Percentiles rank a stretch among this genome's conserved stretches.
Evolutionary conservation across 37 sponge, comb jelly and placozoan species (phyloP).

Genomic region (Aphrocallistes beatrix): DNA sequence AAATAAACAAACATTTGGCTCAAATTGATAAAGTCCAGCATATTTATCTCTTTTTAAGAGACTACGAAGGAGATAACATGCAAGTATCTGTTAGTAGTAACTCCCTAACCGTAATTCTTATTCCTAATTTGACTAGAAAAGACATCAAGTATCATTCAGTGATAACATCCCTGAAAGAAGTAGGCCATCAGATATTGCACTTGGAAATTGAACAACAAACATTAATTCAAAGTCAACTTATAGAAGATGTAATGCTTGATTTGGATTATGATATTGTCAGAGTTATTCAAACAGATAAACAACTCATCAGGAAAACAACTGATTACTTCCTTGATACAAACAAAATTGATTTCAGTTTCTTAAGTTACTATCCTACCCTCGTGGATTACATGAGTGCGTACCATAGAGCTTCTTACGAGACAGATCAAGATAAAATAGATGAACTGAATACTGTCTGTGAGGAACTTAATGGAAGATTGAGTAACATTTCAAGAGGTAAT

Average conservation of each 20-base stretch:
- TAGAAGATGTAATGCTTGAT: background rate
- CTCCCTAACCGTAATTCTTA: too few species aligned
- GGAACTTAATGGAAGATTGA: background rate
- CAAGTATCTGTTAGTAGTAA: too few species aligned
- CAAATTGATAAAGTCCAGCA: too few species aligned
- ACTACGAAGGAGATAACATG: too few species aligned
- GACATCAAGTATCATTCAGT: background rate
- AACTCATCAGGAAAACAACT: background rate
- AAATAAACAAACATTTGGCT: too few species aligned
- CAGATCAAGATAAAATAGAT: background rate
- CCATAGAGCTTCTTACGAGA: background rate
- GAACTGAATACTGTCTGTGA: background rate
- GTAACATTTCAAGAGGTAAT: background rate
- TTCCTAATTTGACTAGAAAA: background rate
- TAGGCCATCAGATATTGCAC: background rate
- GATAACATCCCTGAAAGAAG: background rate
- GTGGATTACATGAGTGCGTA: background rate
- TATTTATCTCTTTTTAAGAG: too few species aligned
- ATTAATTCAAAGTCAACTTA: background rate
- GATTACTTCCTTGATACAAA: background rate
- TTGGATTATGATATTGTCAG: background rate
- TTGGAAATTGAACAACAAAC: background rate
- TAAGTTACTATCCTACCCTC: background rate
- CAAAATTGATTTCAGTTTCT: background rate
- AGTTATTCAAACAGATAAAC: background rate